phyloP scores from a whole-genome alignment of 2,888 invertebrate genomes.

The Rhorus exstirpatorius region DNA sequence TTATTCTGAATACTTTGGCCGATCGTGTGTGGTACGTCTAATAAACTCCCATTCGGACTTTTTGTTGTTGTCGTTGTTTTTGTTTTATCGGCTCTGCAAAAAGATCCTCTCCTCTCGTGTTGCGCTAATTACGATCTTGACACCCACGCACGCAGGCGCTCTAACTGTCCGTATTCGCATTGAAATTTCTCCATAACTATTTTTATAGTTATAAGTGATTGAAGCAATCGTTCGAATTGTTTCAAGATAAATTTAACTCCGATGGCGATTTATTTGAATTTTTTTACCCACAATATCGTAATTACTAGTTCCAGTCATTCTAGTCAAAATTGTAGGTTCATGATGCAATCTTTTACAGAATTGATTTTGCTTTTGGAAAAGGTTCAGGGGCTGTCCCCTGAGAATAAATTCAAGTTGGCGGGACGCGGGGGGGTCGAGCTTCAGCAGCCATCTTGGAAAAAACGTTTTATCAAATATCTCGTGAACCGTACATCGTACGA shows the following conservation, averaged over 20 bases:
- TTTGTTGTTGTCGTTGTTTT: neutral
- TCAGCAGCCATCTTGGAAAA: too few relatives aligned
- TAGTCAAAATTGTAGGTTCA: too few relatives aligned
- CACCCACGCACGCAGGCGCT: slow-evolving; percentile 4
- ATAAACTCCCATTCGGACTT: slow-evolving; percentile 55
- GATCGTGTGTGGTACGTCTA: slow-evolving; percentile 39
- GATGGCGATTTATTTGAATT: neutral
- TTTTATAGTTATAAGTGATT: slow-evolving; percentile 1
- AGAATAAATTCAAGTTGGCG: neutral
- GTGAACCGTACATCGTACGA: too few relatives aligned
- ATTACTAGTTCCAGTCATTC: too few relatives aligned
- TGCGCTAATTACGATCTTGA: slow-evolving; percentile 54
- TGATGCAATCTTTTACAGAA: too few relatives aligned
- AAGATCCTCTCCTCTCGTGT: slow-evolving; percentile 28
- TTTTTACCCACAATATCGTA: neutral
- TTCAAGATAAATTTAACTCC: slow-evolving; percentile 4
- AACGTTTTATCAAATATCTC: too few relatives aligned
- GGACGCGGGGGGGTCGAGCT: too few relatives aligned
- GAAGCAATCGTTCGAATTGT: neutral
- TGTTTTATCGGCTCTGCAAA: slow-evolving; percentile 4
- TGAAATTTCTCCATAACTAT: slow-evolving; percentile 10
- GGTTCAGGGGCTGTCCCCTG: too few relatives aligned
- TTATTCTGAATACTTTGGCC: slow-evolving; percentile 57
- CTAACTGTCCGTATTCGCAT: slow-evolving; percentile 2
- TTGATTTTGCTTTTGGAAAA: too few relatives aligned